phyloP scores from a whole-genome alignment of 2,888 invertebrate genomes.

The Trachelus iudaicus region DNA sequence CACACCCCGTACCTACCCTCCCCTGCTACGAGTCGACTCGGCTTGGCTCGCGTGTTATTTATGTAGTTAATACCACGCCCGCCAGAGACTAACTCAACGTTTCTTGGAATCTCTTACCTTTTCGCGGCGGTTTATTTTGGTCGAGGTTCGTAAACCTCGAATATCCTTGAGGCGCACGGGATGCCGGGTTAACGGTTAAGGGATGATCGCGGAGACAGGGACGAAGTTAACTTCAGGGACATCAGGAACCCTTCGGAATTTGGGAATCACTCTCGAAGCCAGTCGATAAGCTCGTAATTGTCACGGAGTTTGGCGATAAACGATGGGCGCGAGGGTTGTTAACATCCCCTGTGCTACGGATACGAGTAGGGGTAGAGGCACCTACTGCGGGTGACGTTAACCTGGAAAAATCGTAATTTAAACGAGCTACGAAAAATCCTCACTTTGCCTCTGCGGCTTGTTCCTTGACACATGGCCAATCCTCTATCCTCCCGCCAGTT shows the following conservation, averaged over 20 bases:
- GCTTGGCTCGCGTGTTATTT: constrained; percentile 46
- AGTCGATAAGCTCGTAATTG: constrained; percentile 38
- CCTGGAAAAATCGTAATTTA: constrained; percentile 48
- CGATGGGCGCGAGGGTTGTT: constrained; percentile 1
- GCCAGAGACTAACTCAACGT: constrained; percentile 45
- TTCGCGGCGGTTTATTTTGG: constrained; percentile 39
- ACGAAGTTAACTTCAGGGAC: neutral
- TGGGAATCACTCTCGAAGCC: neutral
- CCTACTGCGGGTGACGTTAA: constrained; percentile 33
- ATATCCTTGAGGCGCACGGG: constrained; percentile 45
- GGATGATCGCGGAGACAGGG: constrained; percentile 21
- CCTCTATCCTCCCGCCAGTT: neutral
- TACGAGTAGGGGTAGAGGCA: neutral
- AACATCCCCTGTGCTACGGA: neutral
- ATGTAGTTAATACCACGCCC: constrained; percentile 57
- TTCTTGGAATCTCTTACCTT: constrained; percentile 44
- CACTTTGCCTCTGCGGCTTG: neutral
- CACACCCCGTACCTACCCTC: neutral
- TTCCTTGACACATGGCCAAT: neutral
- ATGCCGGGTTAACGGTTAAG: neutral
- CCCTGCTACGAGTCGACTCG: neutral
- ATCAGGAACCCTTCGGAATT: neutral
- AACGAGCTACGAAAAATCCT: constrained; percentile 28
- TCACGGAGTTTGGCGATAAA: constrained; percentile 25
- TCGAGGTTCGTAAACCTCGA: constrained; percentile 40